Evolutionary conservation across 2,888 invertebrate species (phyloP), one percentile per base, ranked within the genome.

Genomic region (Scaptomyza caliginosa): DNA sequence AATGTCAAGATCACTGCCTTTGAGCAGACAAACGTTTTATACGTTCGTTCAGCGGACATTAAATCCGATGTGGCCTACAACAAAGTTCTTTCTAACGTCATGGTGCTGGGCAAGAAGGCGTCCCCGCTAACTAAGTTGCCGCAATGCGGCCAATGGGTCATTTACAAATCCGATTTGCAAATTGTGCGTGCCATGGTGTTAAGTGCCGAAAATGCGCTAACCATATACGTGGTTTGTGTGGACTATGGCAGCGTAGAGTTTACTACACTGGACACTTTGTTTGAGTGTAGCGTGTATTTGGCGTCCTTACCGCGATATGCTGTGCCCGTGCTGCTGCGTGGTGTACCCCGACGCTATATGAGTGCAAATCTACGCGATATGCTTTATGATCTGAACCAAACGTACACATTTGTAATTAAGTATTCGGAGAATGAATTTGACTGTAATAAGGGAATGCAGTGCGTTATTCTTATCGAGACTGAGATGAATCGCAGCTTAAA

Each of bases 241-340:
- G 91, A 91, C 54, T 90, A 82, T 55, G 91, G 91, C 1, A 91
- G 86, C 63, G 63, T 88, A 13, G 91, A 90, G 56, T 21, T 70
- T 2, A 77, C 85, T 34, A 56, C 74, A 4, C 56, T 88, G 11
- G 77, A 79, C 2, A 70, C 84, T 23, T 76, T 91, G 1, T 77
- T 80, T 38, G 77, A 86, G 43, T 87, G 89, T 3, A 86, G 84
- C 2, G 46, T 43, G 0, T 58, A 83, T 39, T 73, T 88, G 23
- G 59, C 74, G 3, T 49, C 57, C 3, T 57, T 88, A 34, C 88
- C 88, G 0, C 79, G 89, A 5, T 82, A 87, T 48, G 83, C 88
- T 3, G 42, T 88, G 2, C 89, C 90, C 2, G 86, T 91, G 1
- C 11, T 76, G 8, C 54, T 91, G 3, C 90, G 90, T 24, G 84